Evolutionary conservation across 2,113 vertebrate species (phyloP).

Genomic region (Coptodon bakossiorum): DNA sequence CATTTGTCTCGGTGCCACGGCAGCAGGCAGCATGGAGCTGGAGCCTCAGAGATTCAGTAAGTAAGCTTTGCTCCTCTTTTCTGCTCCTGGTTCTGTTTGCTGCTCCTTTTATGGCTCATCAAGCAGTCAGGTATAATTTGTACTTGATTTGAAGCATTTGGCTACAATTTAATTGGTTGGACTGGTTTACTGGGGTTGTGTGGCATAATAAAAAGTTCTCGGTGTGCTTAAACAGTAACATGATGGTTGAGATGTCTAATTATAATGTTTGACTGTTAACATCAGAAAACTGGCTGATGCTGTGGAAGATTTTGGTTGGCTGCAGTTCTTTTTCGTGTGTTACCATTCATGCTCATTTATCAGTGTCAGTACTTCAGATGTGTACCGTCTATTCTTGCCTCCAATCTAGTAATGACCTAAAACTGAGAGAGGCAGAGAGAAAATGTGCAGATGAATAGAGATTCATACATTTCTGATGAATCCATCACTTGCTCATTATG

Average conservation of each 20-base stretch:
- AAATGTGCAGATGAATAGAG: neutral
- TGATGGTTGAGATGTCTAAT: neutral
- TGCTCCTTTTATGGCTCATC: neutral
- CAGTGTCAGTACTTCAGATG: neutral
- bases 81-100: neutral
- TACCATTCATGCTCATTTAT: neutral
- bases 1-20: constrained; percentile 48
- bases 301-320: neutral
- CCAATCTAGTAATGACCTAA: neutral
- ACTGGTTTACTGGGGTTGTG: neutral
- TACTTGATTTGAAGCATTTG: neutral
- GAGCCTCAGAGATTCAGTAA: constrained; percentile 65
- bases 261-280: neutral
- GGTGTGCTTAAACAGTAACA: neutral
- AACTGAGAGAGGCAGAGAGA: neutral
- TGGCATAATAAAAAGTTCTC: neutral
- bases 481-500: neutral
- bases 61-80: constrained; percentile 21
- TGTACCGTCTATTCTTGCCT: neutral
- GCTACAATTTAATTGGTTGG: neutral
- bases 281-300: neutral
- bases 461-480: neutral
- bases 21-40: constrained; percentile 46
- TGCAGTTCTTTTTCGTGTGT: neutral
- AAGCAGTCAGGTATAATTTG: neutral